Percentiles rank a stretch among this genome's conserved stretches.
Conservation (phyloP, 2,797 vertebrate species). For the Hybognathus amarus region DNA sequence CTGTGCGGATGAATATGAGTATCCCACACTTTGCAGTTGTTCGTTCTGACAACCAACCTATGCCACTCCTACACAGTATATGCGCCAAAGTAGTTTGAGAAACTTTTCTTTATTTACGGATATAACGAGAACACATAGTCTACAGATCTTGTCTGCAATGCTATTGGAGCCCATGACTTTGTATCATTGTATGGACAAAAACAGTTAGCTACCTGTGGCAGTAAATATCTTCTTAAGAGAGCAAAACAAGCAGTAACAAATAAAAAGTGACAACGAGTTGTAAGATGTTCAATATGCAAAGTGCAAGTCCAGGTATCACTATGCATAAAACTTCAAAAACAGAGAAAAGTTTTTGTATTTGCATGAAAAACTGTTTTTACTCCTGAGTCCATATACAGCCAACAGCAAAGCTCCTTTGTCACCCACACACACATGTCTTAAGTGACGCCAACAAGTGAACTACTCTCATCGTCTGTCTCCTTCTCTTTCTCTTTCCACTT, state of each 20-base stretch:
- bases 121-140: too few relatives aligned
- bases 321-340: neutral
- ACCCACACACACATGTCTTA: conserved; percentile 20
- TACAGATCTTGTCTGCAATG: too few relatives aligned
- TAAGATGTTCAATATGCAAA: neutral
- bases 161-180: neutral
- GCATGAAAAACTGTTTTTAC: conserved; percentile 4
- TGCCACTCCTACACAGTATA: too few relatives aligned
- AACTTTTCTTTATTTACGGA: too few relatives aligned
- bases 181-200: neutral
- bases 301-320: neutral
- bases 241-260: neutral
- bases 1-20: too few relatives aligned
- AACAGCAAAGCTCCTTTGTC: conserved; percentile 29
- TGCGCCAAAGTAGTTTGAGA: too few relatives aligned
- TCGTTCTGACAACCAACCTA: too few relatives aligned
- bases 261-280: neutral
- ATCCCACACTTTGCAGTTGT: too few relatives aligned
- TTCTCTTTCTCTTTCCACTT: conserved; percentile 4
- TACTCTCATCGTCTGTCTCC: conserved; percentile 7
- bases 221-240: neutral
- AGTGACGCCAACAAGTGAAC: conserved; percentile 29
- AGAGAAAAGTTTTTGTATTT: conserved; percentile 24
- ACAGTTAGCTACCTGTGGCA: too few relatives aligned
- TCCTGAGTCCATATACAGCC: conserved; percentile 24